A percentile compares a stretch with the other conserved stretches of the same genome.
phyloP scores from a whole-genome alignment of 2,797 vertebrate species.

The Alectoris magna region DNA sequence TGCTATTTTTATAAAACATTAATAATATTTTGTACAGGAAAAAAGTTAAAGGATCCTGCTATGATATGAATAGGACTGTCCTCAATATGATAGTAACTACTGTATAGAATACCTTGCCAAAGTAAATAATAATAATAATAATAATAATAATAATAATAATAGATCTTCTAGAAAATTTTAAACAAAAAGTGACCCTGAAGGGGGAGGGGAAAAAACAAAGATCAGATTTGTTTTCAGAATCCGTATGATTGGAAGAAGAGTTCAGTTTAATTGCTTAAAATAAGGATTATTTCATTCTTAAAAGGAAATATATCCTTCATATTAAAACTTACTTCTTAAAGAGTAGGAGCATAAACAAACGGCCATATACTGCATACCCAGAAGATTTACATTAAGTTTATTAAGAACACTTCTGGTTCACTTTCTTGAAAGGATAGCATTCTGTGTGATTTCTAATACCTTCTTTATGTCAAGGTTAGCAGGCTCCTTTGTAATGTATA shows the following conservation, averaged over 20 bases:
- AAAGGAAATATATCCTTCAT: not conserved
- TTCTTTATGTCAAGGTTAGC: not conserved
- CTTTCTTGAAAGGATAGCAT: not conserved
- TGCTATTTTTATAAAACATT: not conserved
- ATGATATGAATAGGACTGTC: not conserved
- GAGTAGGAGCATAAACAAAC: not conserved
- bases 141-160: not conserved
- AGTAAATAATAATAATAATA: not conserved
- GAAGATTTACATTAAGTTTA: not conserved
- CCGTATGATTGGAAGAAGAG: not conserved
- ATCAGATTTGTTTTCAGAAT: not conserved
- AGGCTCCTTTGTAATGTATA: not conserved
- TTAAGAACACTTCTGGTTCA: not conserved
- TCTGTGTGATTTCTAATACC: not conserved
- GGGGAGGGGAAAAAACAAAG: rapidly evolving
- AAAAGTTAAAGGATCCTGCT: not conserved
- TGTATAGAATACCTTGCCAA: not conserved
- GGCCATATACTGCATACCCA: rapidly evolving
- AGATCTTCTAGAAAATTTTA: not conserved
- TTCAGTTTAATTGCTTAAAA: not conserved
- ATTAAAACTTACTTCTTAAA: not conserved
- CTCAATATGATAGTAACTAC: not conserved
- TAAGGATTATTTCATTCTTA: not conserved
- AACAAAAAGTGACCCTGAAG: not conserved
- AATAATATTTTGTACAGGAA: not conserved